Percentiles rank a stretch among this genome's conserved stretches.
These are phyloP conservation scores for Rhea americana DNA, from an alignment of 2,113 vertebrate genomes.

Conservation along the genomic window DNA sequence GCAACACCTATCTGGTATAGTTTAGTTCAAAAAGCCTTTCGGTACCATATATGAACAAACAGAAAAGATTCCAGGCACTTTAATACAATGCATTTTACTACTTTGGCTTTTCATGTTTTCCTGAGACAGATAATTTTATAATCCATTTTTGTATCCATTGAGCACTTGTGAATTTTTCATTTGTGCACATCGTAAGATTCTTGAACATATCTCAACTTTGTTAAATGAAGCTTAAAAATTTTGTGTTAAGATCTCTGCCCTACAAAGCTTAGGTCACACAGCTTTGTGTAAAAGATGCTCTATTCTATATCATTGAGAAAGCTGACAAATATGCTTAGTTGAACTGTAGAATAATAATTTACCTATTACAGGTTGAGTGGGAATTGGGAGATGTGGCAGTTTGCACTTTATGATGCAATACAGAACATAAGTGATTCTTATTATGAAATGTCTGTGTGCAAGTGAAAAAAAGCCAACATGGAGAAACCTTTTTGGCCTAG, in stretches of 20 bases:
- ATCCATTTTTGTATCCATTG: not conserved
- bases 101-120: not conserved
- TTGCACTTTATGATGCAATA: not conserved
- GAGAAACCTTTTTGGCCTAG: not conserved
- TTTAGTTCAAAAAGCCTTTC: not conserved
- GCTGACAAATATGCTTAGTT: not conserved
- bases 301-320: not conserved
- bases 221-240: not conserved
- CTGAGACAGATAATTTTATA: not conserved
- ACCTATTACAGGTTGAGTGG: not conserved
- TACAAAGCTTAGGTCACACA: not conserved
- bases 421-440: not conserved
- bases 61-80: not conserved
- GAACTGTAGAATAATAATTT: not conserved
- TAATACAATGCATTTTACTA: not conserved
- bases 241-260: not conserved
- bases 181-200: not conserved
- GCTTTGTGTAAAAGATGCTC: not conserved
- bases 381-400: not conserved
- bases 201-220: not conserved
- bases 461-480: not conserved
- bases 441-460: not conserved
- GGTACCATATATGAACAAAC: not conserved
- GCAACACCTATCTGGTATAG: not conserved
- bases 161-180: not conserved